Conservation (phyloP, 2,113 vertebrate genomes). For the Canis aureus region DNA sequence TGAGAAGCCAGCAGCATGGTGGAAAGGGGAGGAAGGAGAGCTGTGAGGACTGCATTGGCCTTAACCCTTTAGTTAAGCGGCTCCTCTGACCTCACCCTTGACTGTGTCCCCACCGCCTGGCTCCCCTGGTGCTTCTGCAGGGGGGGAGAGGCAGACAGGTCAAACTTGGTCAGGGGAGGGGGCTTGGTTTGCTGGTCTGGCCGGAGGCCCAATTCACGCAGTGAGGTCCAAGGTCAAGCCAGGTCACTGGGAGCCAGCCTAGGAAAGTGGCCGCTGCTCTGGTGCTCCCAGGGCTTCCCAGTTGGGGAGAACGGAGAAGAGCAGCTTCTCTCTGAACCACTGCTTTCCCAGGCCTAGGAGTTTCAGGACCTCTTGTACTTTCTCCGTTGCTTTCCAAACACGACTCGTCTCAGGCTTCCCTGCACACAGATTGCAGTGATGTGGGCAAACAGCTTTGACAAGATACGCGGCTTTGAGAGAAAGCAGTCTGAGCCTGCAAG, state of each 20-base stretch:
- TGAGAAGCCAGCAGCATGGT: not conserved
- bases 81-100: constrained; percentile 56
- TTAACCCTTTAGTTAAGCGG: constrained; percentile 73
- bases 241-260: constrained; percentile 77
- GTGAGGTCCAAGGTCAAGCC: constrained; percentile 80
- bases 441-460: constrained; percentile 80
- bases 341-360: constrained; percentile 78
- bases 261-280: constrained; percentile 76
- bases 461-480: constrained; percentile 69
- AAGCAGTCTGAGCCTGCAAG: constrained; percentile 53
- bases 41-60: not conserved
- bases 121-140: constrained; percentile 52
- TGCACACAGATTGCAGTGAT: constrained; percentile 68
- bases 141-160: constrained; percentile 52
- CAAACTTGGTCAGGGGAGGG: constrained; percentile 67
- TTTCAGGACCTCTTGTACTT: constrained; percentile 76
- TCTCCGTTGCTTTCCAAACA: constrained; percentile 81
- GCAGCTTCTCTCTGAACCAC: constrained; percentile 79
- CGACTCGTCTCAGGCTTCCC: constrained; percentile 82
- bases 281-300: constrained; percentile 78
- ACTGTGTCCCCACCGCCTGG: constrained; percentile 68
- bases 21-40: not conserved
- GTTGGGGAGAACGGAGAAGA: constrained; percentile 77
- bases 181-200: constrained; percentile 62
- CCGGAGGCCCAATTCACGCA: constrained; percentile 74